Evolutionary conservation across 2,888 invertebrate genomes (phyloP).

Genomic region (Alitta virens): DNA sequence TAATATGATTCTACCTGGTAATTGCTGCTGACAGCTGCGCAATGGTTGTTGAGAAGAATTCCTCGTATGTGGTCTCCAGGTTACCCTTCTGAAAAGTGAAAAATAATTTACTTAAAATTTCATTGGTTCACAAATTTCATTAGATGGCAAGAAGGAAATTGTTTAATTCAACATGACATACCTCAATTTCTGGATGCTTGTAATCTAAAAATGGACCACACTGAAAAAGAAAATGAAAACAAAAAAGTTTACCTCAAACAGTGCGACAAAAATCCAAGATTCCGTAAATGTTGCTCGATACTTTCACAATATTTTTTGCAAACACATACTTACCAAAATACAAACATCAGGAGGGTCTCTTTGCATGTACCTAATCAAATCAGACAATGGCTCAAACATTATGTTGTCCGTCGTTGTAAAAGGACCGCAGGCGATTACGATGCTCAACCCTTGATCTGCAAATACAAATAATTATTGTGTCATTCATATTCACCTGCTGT

Average conservation of each 20-base stretch:
- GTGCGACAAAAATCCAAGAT: no score
- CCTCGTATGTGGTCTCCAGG: constrained; percentile 63
- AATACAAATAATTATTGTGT: no score
- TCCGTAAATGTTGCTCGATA: no score
- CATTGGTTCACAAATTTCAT: no score
- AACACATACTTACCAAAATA: constrained; percentile 62
- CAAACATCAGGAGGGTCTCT: constrained; percentile 71
- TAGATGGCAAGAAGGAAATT: background rate
- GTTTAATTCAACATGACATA: constrained; percentile 9
- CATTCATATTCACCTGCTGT: no score
- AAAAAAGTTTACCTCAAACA: no score
- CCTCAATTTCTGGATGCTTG: constrained; percentile 40
- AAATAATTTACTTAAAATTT: no score
- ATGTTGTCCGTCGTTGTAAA: constrained; percentile 77
- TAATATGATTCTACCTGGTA: no score
- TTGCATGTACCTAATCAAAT: constrained; percentile 70
- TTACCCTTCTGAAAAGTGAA: constrained; percentile 14
- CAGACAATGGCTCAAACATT: constrained; percentile 77
- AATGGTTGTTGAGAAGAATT: constrained; percentile 73
- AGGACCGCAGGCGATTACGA: constrained; percentile 80
- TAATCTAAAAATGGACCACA: constrained; percentile 81
- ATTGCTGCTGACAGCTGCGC: background rate
- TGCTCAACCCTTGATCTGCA: constrained; percentile 25
- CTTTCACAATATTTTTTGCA: no score
- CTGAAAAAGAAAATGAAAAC: constrained; percentile 38